Evolutionary conservation across 2,888 invertebrate species (phyloP), one percentile per base, ranked within the genome.

Genomic region (Pyralis farinalis): DNA sequence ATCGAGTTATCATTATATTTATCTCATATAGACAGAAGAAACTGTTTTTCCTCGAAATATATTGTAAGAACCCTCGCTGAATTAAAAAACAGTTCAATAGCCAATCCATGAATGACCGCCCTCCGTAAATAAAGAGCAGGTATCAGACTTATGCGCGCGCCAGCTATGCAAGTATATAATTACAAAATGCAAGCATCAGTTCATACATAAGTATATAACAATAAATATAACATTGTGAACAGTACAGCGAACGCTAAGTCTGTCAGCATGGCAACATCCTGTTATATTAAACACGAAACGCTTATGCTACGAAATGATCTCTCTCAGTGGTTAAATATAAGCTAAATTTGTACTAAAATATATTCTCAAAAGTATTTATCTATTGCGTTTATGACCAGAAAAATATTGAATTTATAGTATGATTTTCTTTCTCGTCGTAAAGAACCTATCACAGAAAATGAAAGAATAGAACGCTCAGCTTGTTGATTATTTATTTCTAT

Each of bases 291-390:
- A 56, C 63, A 68, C 60, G 63, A 70, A 73, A 74, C 60, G 59
- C 76, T 85, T 81, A 82, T 46, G 63, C 75, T 80, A 81, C 50
- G 4, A 71, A 72, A 76, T 75, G 63, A 76, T 86, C 83, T 86
- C 86, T 86, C 86, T 85, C 83, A 68, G 62, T 79, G 62, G 60
- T 75, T 77, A 75, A 58, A 53, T 72, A 52, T 58, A 73, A 74
- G 73, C 76, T 76, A 70, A 65, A 67, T 61, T 51, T 56, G 51
- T 47, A 52, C 53, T 68, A 53, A 57, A 58, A 58, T 63, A 52
- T 51, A 56, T 51, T 55, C 58, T 60, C 60, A 60, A 60, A 54
- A 51, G 43, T 47, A 25, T 2, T 3, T 25, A 25, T n/a, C n/a
- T n/a, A n/a, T n/a, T n/a, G n/a, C n/a, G n/a, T n/a, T n/a, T n/a